Evolutionary conservation across 1,140 invertebrate species (phyloP), one percentile per base, ranked within the genome.

Genomic region (Conus betulinus): DNA sequence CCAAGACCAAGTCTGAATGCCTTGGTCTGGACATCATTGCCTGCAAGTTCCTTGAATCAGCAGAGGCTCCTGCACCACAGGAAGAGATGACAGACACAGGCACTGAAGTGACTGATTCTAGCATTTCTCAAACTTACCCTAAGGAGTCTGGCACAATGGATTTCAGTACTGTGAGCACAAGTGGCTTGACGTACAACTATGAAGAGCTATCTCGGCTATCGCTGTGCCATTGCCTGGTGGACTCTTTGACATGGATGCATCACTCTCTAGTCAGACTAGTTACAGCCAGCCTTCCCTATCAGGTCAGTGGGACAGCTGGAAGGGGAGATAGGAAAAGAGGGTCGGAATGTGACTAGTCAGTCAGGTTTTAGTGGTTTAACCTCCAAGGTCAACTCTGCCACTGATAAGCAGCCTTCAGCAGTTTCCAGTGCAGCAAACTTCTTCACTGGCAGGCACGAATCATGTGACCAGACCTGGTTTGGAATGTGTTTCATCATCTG

Each of bases 1-100:
- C 39, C 8, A 25, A 10, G 17, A 71, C 6, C 13, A 17, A 60
- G n/a, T 57, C 53, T 51, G 39, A 78, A 7, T 57, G 52, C 23
- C 67, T 57, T 10, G 87, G 84, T 63, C 67, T 89, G 25, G 86
- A 74, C 81, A 63, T 87, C n/a, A 89, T 89, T 63, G 89, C 89
- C 4, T 90, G 79, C 76, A 86, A 52, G n/a, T 76, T 89, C 13
- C 67, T 87, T 15, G 85, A 74, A 52, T 27, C 51, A 10, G 88
- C 55, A 23, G 84, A 88, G 20, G 52, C 10, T 82, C 1, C 39
- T 81, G 51, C 7, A 0, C 5, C 76, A 39, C 76, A 78, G 8
- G 13, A 8, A 39, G 25, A 78, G 39, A 39, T 10, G 7, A 17
- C 27, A 27, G 76, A 13, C 7, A 51, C 76, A 27, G 15, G 27